phyloP scores from a whole-genome alignment of 2,888 invertebrate genomes.

The Tachina lurida region DNA sequence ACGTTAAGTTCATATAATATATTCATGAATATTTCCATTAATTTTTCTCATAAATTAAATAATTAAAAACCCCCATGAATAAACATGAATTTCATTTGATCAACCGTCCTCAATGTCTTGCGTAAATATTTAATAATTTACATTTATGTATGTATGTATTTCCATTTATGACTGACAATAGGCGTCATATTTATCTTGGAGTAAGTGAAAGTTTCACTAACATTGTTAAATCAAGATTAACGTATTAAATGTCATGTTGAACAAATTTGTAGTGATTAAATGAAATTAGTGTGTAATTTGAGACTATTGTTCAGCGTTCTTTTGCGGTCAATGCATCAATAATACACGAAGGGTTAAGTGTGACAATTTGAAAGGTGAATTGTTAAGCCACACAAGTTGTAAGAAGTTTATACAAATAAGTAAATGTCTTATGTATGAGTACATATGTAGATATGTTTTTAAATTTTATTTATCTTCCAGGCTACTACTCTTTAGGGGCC shows the following conservation, averaged over 20 bases:
- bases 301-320: conserved; percentile 13
- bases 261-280: conserved; percentile 49
- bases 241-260: not conserved
- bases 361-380: conserved; percentile 22
- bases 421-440: too few species aligned
- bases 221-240: conserved; percentile 35
- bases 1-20: too few species aligned
- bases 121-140: conserved; percentile 50
- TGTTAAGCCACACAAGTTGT: conserved; percentile 12
- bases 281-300: conserved; percentile 38
- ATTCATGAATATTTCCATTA: too few species aligned
- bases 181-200: conserved; percentile 32
- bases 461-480: too few species aligned
- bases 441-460: not conserved
- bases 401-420: not conserved
- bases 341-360: not conserved
- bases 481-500: too few species aligned
- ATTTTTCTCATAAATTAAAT: not conserved
- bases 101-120: conserved; percentile 1
- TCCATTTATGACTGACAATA: conserved; percentile 33
- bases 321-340: not conserved
- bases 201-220: conserved; percentile 55
- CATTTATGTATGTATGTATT: conserved; percentile 4
- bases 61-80: conserved; percentile 31
- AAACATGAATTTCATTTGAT: not conserved